Conservation (phyloP, 2,888 invertebrate species). For the Dicycla oo region DNA sequence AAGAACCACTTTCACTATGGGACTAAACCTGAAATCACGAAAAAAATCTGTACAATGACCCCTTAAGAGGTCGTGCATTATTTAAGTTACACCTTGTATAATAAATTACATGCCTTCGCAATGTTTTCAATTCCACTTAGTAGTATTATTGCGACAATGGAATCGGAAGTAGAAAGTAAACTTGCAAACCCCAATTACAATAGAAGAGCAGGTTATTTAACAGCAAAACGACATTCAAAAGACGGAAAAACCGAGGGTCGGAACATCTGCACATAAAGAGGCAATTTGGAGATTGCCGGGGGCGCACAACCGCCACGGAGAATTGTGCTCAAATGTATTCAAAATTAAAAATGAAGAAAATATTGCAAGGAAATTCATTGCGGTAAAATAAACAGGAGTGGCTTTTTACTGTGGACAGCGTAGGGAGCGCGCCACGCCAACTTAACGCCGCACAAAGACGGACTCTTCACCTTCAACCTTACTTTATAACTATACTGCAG, state of each 20-base stretch:
- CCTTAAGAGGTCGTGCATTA: too few relatives aligned
- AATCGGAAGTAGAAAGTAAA: conserved; percentile 74
- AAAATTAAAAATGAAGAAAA: conserved; percentile 88
- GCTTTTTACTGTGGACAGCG: conserved; percentile 81
- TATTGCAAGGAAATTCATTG: conserved; percentile 88
- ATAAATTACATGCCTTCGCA: conserved; percentile 1
- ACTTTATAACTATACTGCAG: conserved; percentile 26
- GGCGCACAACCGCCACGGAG: conserved; percentile 87
- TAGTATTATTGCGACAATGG: conserved; percentile 33
- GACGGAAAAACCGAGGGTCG: conserved; percentile 90
- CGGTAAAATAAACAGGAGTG: conserved; percentile 88
- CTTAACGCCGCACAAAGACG: conserved; percentile 52
- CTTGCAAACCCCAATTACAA: conserved; percentile 85
- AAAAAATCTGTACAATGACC: too few relatives aligned
- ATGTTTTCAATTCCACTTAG: conserved; percentile 38
- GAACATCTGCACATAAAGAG: conserved; percentile 91
- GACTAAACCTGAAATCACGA: too few relatives aligned
- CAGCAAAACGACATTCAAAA: conserved; percentile 90
- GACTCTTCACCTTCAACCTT: conserved; percentile 48
- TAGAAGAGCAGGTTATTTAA: conserved; percentile 89
- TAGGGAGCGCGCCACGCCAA: conserved; percentile 58
- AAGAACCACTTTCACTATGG: too few relatives aligned
- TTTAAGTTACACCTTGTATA: too few relatives aligned
- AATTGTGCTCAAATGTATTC: conserved; percentile 90
- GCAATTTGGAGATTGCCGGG: conserved; percentile 90